Conservation (phyloP, 1,140 invertebrate species). For the Drosophila tristis region DNA sequence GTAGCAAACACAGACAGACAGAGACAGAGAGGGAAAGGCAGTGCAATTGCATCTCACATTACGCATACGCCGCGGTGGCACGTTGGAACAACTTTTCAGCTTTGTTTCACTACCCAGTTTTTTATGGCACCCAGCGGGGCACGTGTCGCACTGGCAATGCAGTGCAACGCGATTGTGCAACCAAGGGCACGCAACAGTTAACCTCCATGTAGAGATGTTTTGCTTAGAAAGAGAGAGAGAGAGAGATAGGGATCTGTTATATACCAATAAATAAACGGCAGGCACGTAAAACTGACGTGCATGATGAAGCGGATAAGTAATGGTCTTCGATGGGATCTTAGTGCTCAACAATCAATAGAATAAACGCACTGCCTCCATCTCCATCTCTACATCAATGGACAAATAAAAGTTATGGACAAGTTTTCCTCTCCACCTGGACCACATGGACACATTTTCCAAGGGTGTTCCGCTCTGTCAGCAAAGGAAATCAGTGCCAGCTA, state of each 20-base stretch:
- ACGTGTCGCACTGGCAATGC: constrained; percentile 36
- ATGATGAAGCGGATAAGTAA: constrained; percentile 56
- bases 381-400: constrained; percentile 4
- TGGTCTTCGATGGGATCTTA: constrained; percentile 15
- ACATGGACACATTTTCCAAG: constrained; percentile 4
- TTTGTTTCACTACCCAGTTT: constrained; percentile 31
- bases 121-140: constrained; percentile 21
- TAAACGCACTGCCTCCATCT: constrained; percentile 26
- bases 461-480: constrained; percentile 5
- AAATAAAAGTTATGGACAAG: constrained; percentile 55
- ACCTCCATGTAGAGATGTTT: too few species aligned
- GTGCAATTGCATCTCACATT: constrained; percentile 27
- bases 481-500: constrained; percentile 23
- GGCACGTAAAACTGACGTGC: constrained; percentile 50
- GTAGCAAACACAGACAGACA: background rate
- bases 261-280: constrained; percentile 37
- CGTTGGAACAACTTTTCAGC: constrained; percentile 25
- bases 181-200: too few species aligned
- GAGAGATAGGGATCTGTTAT: background rate
- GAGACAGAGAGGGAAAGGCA: constrained; percentile 4
- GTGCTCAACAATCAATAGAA: constrained; percentile 43
- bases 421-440: constrained; percentile 27
- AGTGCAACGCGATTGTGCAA: constrained; percentile 1
- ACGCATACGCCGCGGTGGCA: constrained; percentile 48
- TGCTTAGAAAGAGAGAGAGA: background rate